Conservation (phyloP, 2,888 invertebrate genomes). For the Amaurobius ferox region DNA sequence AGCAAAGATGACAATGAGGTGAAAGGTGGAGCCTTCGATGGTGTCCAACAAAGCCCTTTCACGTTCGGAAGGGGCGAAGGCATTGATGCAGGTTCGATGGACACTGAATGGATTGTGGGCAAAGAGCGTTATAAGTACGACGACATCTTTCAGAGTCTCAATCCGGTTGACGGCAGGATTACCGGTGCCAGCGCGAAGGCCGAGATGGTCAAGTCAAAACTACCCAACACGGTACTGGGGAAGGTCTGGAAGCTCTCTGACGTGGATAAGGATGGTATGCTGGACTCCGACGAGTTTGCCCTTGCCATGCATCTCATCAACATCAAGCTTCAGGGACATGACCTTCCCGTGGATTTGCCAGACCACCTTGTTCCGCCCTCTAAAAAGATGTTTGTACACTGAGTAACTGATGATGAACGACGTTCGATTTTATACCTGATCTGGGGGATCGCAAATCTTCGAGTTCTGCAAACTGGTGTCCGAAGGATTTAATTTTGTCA, state of each 20-base stretch:
- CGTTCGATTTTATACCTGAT: no score
- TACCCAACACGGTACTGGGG: constrained; percentile 97
- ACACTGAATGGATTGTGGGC: constrained; percentile 95
- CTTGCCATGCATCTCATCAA: constrained; percentile 97
- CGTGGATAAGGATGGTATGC: constrained; percentile 95
- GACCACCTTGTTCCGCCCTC: constrained; percentile 91
- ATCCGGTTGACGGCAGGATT: constrained; percentile 94
- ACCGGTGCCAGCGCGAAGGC: constrained; percentile 95
- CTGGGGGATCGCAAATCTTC: no score
- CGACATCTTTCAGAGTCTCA: constrained; percentile 86
- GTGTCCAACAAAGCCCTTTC: constrained; percentile 90
- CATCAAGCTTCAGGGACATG: constrained; percentile 93
- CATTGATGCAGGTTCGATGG: constrained; percentile 95
- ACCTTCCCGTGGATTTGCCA: constrained; percentile 91
- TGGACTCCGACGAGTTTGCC: constrained; percentile 98
- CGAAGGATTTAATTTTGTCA: no score
- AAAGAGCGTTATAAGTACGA: constrained; percentile 93
- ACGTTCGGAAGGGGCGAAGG: constrained; percentile 97
- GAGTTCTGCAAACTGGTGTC: no score
- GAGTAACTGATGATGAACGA: neutral
- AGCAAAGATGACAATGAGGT: constrained; percentile 62
- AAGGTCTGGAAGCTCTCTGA: constrained; percentile 98
- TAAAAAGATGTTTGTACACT: constrained; percentile 73
- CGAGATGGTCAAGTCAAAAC: constrained; percentile 98
- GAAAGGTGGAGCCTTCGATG: constrained; percentile 96